Evolutionary conservation across 2,888 invertebrate species (phyloP), one percentile per base, ranked within the genome.

Genomic region (Amiota communis): DNA sequence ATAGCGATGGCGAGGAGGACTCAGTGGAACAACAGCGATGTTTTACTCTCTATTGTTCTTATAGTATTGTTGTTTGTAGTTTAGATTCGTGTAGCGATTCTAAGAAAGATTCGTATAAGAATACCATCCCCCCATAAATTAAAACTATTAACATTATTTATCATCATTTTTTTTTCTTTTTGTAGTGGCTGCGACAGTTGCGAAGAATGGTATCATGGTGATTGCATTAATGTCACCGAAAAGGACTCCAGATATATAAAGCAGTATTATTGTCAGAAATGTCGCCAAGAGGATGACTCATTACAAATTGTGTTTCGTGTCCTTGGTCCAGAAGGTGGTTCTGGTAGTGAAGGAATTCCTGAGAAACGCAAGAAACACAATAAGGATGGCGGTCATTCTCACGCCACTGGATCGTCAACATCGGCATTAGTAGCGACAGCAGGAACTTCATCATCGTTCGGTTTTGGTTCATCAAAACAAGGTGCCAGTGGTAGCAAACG

Each of bases 151-250:
- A 23, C 1, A 23, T 23, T 23, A 23, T 23, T 23, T 23, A 2
- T 23, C 23, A 36, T 36, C 48, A 0, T 59, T 36, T 51, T 36
- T 53, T 13, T 20, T 63, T n/a, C 48, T 23, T 15, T n/a, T 57
- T 77, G 46, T 71, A 96, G 96, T 89, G 97, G 96, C 53, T 99
- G 99, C 90, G 99, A 99, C 89, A 93, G 96, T 13, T 99, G 99
- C 88, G 97, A 98, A 89, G 98, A 98, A 90, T 99, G 99, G 98
- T 99, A 97, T 87, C 99, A 99, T 87, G 98, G 98, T 1, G 97
- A 98, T 87, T 99, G 98, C 88, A 98, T 99, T 78, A 96, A 96
- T 81, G 96, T 98, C 79, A 97, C 97, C 0, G 96, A 97, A 88
- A 93, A 95, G 80, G 97, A 98, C 87, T 96, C 98, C 0, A 97